These are phyloP conservation scores for Trachops cirrhosus DNA, from an alignment of 2,797 vertebrate genomes.

Conservation along the genomic window DNA sequence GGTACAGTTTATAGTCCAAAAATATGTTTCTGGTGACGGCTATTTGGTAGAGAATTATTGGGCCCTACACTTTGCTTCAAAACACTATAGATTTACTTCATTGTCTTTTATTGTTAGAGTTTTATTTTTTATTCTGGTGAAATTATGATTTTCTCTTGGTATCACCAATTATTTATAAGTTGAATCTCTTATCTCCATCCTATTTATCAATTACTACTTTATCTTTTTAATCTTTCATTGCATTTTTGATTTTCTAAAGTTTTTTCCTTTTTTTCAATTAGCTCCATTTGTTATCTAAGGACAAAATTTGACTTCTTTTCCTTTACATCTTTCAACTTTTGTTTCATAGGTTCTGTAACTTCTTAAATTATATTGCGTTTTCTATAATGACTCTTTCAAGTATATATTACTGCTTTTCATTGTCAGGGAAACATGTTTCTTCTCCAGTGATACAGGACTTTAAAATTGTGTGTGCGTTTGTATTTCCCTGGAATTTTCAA, in stretches of 20 bases:
- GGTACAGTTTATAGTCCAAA: slow-evolving; percentile 17
- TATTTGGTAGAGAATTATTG: slow-evolving; percentile 44
- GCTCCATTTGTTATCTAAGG: background rate
- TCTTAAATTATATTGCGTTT: slow-evolving; percentile 5
- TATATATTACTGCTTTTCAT: background rate
- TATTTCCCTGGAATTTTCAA: background rate
- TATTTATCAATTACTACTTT: slow-evolving; percentile 40
- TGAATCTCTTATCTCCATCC: background rate
- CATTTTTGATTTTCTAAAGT: background rate
- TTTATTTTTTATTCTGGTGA: slow-evolving; percentile 46
- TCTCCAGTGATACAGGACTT: background rate
- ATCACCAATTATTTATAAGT: slow-evolving; percentile 26
- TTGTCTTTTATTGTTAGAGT: background rate
- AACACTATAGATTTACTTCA: slow-evolving; percentile 40
- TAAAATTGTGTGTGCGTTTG: background rate
- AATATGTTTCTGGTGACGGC: slow-evolving; percentile 39
- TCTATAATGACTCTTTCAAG: background rate
- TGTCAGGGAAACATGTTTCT: background rate
- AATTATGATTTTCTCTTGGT: background rate
- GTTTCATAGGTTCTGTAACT: background rate
- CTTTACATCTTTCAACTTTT: background rate
- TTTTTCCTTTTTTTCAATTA: background rate
- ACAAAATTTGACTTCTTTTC: background rate
- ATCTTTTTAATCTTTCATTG: slow-evolving; percentile 41
- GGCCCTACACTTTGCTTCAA: background rate